Evolutionary conservation across 2,888 invertebrate species (phyloP).

Genomic region (Limenitis camilla): DNA sequence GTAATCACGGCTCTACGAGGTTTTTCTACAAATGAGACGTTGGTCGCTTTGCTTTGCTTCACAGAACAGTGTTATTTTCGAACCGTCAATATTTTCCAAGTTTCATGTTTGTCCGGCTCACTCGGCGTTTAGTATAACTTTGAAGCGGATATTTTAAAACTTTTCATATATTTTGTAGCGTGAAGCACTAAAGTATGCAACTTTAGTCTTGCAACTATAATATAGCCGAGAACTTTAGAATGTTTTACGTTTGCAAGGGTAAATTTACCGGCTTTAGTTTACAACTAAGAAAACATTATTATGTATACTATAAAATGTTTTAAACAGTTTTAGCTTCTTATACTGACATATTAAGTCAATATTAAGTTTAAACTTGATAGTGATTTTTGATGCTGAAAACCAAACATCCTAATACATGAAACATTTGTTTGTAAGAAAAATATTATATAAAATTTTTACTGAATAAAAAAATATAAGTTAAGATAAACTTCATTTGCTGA

Average conservation of each 20-base stretch:
- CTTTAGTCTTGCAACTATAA: conserved; percentile 13
- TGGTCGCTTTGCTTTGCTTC: conserved; percentile 35
- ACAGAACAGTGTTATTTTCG: conserved; percentile 26
- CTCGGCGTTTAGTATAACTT: neutral
- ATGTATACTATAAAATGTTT: no score
- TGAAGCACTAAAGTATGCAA: conserved; percentile 9
- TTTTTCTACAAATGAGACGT: conserved; percentile 50
- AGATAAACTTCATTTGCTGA: no score
- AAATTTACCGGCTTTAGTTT: conserved; percentile 6
- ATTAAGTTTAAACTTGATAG: no score
- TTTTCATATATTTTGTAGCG: conserved; percentile 12
- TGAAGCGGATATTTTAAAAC: conserved; percentile 1
- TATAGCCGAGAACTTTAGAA: conserved; percentile 13
- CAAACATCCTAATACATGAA: no score
- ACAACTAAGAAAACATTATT: neutral
- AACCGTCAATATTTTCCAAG: conserved; percentile 17
- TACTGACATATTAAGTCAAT: no score
- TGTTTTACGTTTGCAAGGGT: conserved; percentile 13
- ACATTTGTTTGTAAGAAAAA: no score
- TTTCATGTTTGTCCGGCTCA: neutral
- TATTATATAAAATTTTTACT: no score
- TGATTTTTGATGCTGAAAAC: no score
- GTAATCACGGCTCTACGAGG: conserved; percentile 40
- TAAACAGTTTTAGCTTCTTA: no score
- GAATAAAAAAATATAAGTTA: no score